These are phyloP conservation scores for Pseudochirops corinnae DNA, from an alignment of 2,797 vertebrate species.

Conservation along the genomic window DNA sequence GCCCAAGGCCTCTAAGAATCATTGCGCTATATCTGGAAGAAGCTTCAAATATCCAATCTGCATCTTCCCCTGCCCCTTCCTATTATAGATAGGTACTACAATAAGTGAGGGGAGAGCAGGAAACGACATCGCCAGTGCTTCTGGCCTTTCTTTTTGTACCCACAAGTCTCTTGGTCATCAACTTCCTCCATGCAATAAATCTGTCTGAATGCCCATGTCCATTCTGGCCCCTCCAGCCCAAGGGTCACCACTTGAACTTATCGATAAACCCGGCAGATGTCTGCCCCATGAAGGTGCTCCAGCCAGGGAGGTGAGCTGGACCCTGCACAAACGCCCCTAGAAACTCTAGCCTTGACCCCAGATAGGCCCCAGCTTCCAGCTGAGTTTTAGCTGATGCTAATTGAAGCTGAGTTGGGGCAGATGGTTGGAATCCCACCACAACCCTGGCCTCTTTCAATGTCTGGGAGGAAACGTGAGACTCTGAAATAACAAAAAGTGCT, in stretches of 20 bases:
- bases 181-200: background rate
- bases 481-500: background rate
- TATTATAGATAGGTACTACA: background rate
- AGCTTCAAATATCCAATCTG: background rate
- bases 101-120: background rate
- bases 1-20: background rate
- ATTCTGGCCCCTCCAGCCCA: accelerated
- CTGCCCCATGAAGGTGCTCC: accelerated
- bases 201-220: background rate
- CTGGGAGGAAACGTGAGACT: constrained; percentile 8
- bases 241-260: accelerated
- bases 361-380: background rate
- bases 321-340: background rate
- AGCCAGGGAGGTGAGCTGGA: background rate
- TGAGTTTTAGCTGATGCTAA: background rate
- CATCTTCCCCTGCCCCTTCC: background rate
- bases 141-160: background rate
- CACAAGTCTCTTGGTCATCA: background rate
- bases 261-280: background rate
- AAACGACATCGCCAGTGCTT: background rate
- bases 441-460: background rate
- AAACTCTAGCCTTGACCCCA: background rate
- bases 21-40: background rate
- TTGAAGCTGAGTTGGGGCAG: constrained; percentile 16
- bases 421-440: background rate